Percentiles rank a stretch among this genome's conserved stretches.
These are phyloP conservation scores for Lasioglossum villosulum DNA, from an alignment of 2,888 invertebrate species.

Conservation along the genomic window DNA sequence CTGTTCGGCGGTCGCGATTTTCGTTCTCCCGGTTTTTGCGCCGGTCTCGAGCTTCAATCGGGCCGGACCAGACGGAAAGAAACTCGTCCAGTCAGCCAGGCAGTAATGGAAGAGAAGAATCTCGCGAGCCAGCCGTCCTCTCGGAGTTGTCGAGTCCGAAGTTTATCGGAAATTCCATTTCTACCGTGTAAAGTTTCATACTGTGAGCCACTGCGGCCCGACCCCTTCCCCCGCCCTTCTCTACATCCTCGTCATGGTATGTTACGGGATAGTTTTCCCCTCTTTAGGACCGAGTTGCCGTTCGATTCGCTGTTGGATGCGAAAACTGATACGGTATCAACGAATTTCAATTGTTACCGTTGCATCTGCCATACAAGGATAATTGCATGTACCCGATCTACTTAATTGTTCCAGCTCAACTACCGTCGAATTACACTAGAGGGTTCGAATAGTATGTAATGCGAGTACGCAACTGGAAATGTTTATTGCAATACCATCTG, in stretches of 20 bases:
- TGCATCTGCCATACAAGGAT: not conserved
- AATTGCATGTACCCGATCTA: not conserved
- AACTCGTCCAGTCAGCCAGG: conserved; percentile 34
- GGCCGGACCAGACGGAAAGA: conserved; percentile 28
- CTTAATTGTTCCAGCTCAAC: not conserved
- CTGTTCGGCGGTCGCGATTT: conserved; percentile 51
- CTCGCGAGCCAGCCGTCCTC: conserved; percentile 49
- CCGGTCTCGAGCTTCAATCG: conserved; percentile 6
- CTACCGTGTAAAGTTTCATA: conserved; percentile 66
- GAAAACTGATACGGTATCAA: conserved; percentile 9
- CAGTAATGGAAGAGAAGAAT: conserved; percentile 53
- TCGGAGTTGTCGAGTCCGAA: conserved; percentile 51
- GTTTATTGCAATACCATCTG: not conserved
- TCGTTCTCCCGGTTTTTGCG: conserved; percentile 24
- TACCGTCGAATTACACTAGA: not conserved
- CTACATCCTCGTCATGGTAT: conserved; percentile 15
- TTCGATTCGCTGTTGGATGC: conserved; percentile 36
- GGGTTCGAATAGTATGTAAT: not conserved
- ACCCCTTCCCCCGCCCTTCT: conserved; percentile 2
- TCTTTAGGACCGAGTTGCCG: conserved; percentile 16
- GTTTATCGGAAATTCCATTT: conserved; percentile 72
- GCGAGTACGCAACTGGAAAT: not conserved
- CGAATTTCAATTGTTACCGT: not conserved
- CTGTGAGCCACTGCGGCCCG: conserved; percentile 12
- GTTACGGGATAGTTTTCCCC: conserved; percentile 13